Evolutionary conservation across 2,797 vertebrate genomes (phyloP).

Genomic region (Brotula barbata): DNA sequence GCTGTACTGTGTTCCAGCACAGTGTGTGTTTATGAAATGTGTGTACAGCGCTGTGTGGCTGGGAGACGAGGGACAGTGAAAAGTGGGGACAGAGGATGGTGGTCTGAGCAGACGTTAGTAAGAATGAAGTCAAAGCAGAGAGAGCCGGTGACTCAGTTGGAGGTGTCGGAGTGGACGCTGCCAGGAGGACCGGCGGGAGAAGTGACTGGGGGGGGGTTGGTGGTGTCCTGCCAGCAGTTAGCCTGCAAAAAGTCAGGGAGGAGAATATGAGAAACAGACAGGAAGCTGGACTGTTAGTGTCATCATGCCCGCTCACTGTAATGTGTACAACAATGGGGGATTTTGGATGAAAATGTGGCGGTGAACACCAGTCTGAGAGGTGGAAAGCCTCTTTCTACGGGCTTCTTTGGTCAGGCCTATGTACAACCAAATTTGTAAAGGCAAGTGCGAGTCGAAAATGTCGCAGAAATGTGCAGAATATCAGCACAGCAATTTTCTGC

Average conservation of each 20-base stretch:
- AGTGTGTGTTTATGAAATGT: constrained; percentile 64
- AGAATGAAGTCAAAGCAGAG: constrained; percentile 51
- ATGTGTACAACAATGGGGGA: no score
- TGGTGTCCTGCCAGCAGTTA: constrained; percentile 87
- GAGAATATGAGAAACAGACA: constrained; percentile 25
- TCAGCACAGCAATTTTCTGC: no score
- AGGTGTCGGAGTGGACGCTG: constrained; percentile 85
- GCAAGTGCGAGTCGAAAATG: no score
- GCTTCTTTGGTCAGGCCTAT: no score
- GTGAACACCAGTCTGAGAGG: no score
- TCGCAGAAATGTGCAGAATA: no score
- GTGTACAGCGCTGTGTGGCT: constrained; percentile 46
- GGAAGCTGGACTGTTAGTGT: neutral
- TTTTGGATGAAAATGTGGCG: no score
- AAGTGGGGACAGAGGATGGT: constrained; percentile 39
- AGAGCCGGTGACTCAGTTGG: constrained; percentile 77
- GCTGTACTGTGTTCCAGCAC: constrained; percentile 73
- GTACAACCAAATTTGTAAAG: no score
- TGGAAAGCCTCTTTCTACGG: no score
- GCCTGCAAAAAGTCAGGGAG: constrained; percentile 68
- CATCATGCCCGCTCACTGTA: no score
- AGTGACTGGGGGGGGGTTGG: constrained; percentile 79
- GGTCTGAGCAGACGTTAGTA: constrained; percentile 51
- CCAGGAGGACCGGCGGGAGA: constrained; percentile 82
- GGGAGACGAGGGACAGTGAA: constrained; percentile 41